Base-by-base conservation (phyloP, 2,113 vertebrate genomes). In the Addax nasomaculatus region DNA sequence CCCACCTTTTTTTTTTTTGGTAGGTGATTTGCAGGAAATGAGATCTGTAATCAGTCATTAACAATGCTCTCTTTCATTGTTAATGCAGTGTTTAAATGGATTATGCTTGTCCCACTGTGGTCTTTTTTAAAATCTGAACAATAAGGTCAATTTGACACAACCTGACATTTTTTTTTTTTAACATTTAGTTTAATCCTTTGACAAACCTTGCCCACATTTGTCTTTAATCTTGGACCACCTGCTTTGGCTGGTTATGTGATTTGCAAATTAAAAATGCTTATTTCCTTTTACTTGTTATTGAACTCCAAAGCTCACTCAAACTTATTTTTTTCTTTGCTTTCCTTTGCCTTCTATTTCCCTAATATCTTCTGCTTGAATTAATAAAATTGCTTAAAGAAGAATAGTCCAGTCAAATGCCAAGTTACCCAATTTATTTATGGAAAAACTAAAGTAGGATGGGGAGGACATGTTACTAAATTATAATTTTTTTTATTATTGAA, bases 221-320 rank as follows among this genome's bases (percentile, higher is more conserved):
- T 97, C 79, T 96, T 97, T 97, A 89, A 98, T 95, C 97, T 89
- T 60, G 53, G 97, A 53, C 97, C 45, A 70, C 96, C n/a, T 39
- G 16, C 89, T 90, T 94, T 90, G 7, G 30, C 67, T 17, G 7
- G 45, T 93, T 93, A 45, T 0, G 2, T 95, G 93, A 97, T 97
- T 97, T 96, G 33, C 92, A 76, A 85, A 62, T 73, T 92, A 85
- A 64, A 30, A 73, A 64, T 16, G 3, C 1, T 30, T 45, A 1
- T 51, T 90, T 53, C 25, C 78, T 80, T 64, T 33, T 57, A 53
- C 55, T 90, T 92, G 5, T 45, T 36, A 29, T 3, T 19, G 64
- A 91, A 67, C 60, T n/a, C 10, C 64, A 58, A 9, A 51, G 23
- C 27, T 64, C 29, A 27, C 30, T 30, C 9, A 78, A 39, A 57